A percentile compares a stretch with the other conserved stretches of the same genome.
Evolutionary conservation across 2,113 vertebrate genomes (phyloP).

Genomic region (Phylloscopus trochilus): DNA sequence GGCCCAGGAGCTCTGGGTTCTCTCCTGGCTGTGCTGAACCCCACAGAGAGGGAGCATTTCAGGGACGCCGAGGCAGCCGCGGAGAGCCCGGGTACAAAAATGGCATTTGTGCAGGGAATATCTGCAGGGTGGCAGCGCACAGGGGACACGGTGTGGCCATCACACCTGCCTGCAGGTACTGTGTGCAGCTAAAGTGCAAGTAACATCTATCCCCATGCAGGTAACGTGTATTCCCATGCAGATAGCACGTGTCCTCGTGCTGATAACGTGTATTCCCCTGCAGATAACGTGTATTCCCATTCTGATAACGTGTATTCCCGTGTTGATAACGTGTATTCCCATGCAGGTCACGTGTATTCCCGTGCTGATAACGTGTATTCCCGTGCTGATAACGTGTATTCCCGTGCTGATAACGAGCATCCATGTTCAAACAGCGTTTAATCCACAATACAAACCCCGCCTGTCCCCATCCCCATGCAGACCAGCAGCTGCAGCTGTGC

Average conservation of each 20-base stretch:
- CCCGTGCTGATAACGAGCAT: neutral
- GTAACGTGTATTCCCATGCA: too few relatives aligned
- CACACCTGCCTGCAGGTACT: fast-evolving
- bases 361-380: neutral
- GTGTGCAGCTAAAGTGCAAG: neutral
- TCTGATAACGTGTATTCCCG: neutral
- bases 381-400: too few relatives aligned
- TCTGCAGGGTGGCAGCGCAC: fast-evolving
- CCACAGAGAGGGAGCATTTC: fast-evolving
- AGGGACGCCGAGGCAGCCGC: neutral
- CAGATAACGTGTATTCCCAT: neutral
- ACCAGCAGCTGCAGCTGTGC: fast-evolving
- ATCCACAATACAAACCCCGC: neutral
- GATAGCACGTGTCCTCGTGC: fast-evolving
- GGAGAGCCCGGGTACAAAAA: neutral
- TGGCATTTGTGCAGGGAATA: neutral
- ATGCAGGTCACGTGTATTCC: neutral
- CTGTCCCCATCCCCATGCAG: fast-evolving
- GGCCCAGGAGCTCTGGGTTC: neutral
- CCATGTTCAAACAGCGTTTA: fast-evolving
- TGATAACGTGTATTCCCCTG: fast-evolving
- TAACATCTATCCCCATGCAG: neutral
- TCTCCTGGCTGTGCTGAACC: neutral
- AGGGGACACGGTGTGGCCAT: neutral
- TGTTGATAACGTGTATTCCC: too few relatives aligned